Base-by-base conservation (phyloP, 2,888 invertebrate genomes). In the Adelphocoris suturalis region DNA sequence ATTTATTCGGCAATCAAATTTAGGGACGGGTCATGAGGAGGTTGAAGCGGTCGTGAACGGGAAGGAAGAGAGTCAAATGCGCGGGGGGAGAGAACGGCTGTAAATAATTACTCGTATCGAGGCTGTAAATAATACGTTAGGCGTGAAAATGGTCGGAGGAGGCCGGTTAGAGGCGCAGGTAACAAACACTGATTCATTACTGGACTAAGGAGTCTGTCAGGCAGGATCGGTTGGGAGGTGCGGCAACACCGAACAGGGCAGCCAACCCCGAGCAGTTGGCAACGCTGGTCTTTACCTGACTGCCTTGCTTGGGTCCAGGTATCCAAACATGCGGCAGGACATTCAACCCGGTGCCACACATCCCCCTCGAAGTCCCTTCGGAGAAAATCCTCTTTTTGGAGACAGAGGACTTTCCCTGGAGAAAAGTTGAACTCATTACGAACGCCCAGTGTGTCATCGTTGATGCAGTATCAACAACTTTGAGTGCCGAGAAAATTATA, bases 271-370 rank as follows among this genome's bases (percentile, higher is more conserved):
- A 48, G 55, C 84, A 86, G 82, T 88, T 89, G 84, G 90, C 90
- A 91, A 90, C 90, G 90, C 90, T 90, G 91, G 90, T 86, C 90
- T 90, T 87, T 86, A 85, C 89, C 90, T 90, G 85, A 86, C 88
- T 88, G 76, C 88, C 88, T 88, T 88, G 78, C 78, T 80, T 55
- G 88, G 88, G 61, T 52, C 93, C 93, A 92, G 93, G 93, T 93
- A 92, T 88, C 90, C 90, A 90, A 90, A 90, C 90, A 90, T 90
- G 52, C 86, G 78, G 47, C 90, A 90, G 90, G 90, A 90, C 90
- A 78, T 90, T 90, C 90, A 90, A 90, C 90, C 90, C 90, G 86
- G 78, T 88, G 48, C 88, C 88, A 78, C 88, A 80, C 80, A 86
- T 86, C 86, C 86, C 86, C 86, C 75, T 19, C 85, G 78, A 46